Evolutionary conservation across 2,888 invertebrate species (phyloP).

Genomic region (Ectemnius cavifrons): DNA sequence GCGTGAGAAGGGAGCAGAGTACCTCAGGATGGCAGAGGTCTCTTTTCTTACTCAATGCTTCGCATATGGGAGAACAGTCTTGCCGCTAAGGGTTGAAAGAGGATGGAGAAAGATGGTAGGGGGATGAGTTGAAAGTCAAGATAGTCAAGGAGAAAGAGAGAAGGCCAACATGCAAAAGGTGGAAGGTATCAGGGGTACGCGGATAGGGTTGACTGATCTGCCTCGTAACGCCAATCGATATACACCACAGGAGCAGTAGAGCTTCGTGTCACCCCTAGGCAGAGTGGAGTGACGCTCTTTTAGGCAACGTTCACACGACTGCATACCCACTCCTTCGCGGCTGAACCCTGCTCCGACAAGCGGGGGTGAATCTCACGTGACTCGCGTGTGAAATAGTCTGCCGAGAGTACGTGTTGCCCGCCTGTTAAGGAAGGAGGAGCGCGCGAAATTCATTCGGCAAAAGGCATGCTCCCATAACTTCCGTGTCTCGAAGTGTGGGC

Average conservation of each 20-base stretch:
- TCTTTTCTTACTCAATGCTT: slow-evolving; percentile 54
- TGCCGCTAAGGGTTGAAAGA: slow-evolving; percentile 3
- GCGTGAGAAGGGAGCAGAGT: slow-evolving; percentile 61
- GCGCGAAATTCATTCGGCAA: slow-evolving; percentile 46
- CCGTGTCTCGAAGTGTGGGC: slow-evolving; percentile 45
- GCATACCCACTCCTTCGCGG: slow-evolving; percentile 23
- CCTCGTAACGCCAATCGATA: slow-evolving; percentile 67
- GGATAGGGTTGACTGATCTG: slow-evolving; percentile 61
- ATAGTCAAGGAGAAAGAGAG: not conserved
- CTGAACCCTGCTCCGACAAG: not conserved
- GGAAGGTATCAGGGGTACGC: slow-evolving; percentile 19
- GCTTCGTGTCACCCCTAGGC: slow-evolving; percentile 15
- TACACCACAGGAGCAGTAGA: slow-evolving; percentile 27
- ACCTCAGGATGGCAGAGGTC: slow-evolving; percentile 52
- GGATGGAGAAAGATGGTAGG: not conserved
- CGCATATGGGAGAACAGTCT: not conserved
- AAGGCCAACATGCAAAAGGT: not conserved
- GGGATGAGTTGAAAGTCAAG: too few species aligned
- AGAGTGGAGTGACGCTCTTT: slow-evolving; percentile 48
- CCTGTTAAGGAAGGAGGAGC: slow-evolving; percentile 32
- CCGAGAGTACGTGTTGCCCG: slow-evolving; percentile 46
- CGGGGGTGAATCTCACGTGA: slow-evolving; percentile 54
- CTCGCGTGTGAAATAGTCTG: slow-evolving; percentile 57
- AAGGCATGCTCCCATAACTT: slow-evolving; percentile 43
- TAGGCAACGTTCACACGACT: slow-evolving; percentile 55